Evolutionary conservation across 2,113 vertebrate species (phyloP).

Genomic region (Aix galericulata): DNA sequence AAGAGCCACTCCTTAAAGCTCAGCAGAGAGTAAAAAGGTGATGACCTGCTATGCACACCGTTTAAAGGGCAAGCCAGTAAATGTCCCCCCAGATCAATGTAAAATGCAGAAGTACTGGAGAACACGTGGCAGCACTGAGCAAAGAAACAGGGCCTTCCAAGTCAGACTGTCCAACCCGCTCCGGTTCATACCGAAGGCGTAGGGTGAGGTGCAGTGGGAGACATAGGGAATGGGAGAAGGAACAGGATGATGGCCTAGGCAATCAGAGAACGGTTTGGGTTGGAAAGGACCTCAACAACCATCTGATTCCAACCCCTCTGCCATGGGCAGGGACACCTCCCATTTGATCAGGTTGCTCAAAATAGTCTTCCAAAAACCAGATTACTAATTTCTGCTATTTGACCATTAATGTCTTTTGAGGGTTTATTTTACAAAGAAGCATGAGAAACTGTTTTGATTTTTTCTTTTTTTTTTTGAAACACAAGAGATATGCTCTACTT

Average conservation of each 20-base stretch:
- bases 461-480: background rate
- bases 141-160: background rate
- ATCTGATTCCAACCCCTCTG: too few relatives aligned
- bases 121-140: background rate
- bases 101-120: background rate
- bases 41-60: background rate
- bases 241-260: background rate
- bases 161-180: background rate
- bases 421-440: background rate
- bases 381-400: background rate
- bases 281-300: too few relatives aligned
- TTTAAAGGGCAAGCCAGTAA: background rate
- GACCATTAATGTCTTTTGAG: background rate
- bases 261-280: too few relatives aligned
- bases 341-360: too few relatives aligned
- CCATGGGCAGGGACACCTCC: too few relatives aligned
- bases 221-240: rapidly evolving
- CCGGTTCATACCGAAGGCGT: background rate
- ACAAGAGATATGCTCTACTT: background rate
- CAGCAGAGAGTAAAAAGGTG: background rate
- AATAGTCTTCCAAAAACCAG: background rate
- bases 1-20: background rate
- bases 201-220: background rate
- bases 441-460: background rate
- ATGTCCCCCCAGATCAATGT: background rate